Evolutionary conservation across 2,113 vertebrate genomes (phyloP).

Genomic region (Rhodinocichla rosea): DNA sequence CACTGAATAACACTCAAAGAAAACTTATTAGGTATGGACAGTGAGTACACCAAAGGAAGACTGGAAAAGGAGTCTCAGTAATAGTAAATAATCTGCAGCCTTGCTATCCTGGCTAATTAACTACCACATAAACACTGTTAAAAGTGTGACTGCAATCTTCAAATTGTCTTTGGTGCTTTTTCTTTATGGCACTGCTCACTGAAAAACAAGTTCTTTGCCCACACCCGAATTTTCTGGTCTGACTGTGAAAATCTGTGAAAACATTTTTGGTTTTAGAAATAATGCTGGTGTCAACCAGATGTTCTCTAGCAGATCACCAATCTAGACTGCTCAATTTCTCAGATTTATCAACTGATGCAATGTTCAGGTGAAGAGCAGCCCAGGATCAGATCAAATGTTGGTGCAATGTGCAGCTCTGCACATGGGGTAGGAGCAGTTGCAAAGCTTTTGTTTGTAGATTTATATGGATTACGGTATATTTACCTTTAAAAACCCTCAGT

Average conservation of each 20-base stretch:
- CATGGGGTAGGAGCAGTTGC: not conserved
- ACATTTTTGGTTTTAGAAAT: not conserved
- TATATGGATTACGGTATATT: not conserved
- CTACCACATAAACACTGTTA: not conserved
- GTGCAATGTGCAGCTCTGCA: not conserved
- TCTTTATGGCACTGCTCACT: not conserved
- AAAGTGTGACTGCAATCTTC: not conserved
- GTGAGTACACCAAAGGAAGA: not conserved
- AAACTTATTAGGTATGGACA: fast-evolving
- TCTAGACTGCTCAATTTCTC: not conserved
- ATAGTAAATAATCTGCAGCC: not conserved
- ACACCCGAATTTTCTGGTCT: not conserved
- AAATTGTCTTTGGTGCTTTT: not conserved
- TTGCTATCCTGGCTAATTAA: not conserved
- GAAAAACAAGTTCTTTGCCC: not conserved
- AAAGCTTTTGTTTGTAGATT: not conserved
- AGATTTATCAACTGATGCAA: not conserved
- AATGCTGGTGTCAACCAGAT: not conserved
- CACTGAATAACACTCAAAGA: not conserved
- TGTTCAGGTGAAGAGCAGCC: not conserved
- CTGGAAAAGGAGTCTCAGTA: not conserved
- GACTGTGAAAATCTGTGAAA: not conserved
- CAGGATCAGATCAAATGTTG: not conserved
- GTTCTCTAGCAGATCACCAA: not conserved
- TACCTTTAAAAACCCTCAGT: not conserved